These are phyloP conservation scores for Thymelicus lineola DNA, from an alignment of 2,888 invertebrate species.

Conservation along the genomic window DNA sequence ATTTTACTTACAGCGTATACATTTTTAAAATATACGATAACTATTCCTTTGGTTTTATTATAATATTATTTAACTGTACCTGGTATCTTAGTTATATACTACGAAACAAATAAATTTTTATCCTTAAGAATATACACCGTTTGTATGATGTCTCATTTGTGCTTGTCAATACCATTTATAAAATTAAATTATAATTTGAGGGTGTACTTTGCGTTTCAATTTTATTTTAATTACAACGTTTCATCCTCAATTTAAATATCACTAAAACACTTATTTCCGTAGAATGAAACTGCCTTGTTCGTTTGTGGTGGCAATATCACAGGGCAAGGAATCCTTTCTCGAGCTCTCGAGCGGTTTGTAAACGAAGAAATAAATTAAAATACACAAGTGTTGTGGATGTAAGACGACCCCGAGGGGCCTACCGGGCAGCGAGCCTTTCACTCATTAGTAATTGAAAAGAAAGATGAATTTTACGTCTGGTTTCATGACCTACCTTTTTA, in stretches of 20 bases:
- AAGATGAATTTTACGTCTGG: constrained; percentile 27
- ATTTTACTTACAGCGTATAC: too few species aligned
- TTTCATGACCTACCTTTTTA: constrained; percentile 7
- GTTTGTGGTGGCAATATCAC: constrained; percentile 34
- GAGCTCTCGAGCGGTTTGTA: constrained; percentile 38
- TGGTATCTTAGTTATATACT: too few species aligned
- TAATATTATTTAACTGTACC: too few species aligned
- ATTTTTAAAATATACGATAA: too few species aligned
- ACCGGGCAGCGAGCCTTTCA: constrained; percentile 3
- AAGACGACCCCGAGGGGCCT: constrained; percentile 21
- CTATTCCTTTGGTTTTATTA: too few species aligned
- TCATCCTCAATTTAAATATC: constrained; percentile 26
- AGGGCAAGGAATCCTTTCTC: constrained; percentile 34
- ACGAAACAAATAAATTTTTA: too few species aligned
- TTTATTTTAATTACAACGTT: too few species aligned
- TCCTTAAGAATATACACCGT: too few species aligned
- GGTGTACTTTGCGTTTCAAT: too few species aligned
- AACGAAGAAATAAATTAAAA: constrained; percentile 42
- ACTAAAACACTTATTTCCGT: constrained; percentile 25
- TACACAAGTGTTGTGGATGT: constrained; percentile 39
- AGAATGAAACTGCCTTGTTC: constrained; percentile 39
- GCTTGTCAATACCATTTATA: too few species aligned
- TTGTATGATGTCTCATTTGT: too few species aligned
- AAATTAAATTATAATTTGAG: too few species aligned
- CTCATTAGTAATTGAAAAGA: constrained; percentile 31